Percentiles rank a stretch among this genome's conserved stretches.
These are phyloP conservation scores for Manis pentadactyla DNA, from an alignment of 2,797 vertebrate genomes.

Conservation along the genomic window DNA sequence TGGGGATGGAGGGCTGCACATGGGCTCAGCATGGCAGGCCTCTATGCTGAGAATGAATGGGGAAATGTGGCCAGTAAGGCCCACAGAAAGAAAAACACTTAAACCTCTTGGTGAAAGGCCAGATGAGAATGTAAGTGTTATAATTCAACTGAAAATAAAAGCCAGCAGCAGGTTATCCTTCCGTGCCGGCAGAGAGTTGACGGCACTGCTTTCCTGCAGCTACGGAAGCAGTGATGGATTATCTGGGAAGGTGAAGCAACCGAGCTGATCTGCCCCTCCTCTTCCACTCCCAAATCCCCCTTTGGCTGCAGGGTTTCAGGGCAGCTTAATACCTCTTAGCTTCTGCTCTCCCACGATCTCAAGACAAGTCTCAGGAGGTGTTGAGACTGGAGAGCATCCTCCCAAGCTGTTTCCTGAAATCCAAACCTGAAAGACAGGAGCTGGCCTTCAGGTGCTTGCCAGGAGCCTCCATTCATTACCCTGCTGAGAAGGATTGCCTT, in stretches of 20 bases:
- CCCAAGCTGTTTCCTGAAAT: constrained; percentile 84
- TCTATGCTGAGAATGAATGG: constrained; percentile 83
- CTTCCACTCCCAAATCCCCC: not conserved
- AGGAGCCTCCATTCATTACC: constrained; percentile 59
- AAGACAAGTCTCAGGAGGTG: constrained; percentile 75
- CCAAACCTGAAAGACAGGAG: constrained; percentile 67
- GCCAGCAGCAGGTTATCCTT: constrained; percentile 80
- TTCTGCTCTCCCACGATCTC: constrained; percentile 62
- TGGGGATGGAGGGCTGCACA: constrained; percentile 67
- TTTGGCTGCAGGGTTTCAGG: constrained; percentile 71
- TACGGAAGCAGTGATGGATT: constrained; percentile 86
- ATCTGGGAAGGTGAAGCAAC: constrained; percentile 79
- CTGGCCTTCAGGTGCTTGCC: constrained; percentile 79
- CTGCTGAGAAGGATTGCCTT: constrained; percentile 26
- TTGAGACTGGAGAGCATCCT: constrained; percentile 72
- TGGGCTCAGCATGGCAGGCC: constrained; percentile 81
- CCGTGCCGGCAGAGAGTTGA: constrained; percentile 82
- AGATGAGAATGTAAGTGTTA: constrained; percentile 88
- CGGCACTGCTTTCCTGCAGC: constrained; percentile 81
- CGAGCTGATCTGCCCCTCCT: constrained; percentile 46
- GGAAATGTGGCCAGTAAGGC: constrained; percentile 75
- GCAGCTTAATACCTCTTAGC: constrained; percentile 76
- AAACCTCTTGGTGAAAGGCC: constrained; percentile 86
- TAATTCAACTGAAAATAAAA: constrained; percentile 87
- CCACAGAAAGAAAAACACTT: constrained; percentile 86